Evolutionary conservation across 1,140 invertebrate species (phyloP).

Genomic region (Achroia grisella): DNA sequence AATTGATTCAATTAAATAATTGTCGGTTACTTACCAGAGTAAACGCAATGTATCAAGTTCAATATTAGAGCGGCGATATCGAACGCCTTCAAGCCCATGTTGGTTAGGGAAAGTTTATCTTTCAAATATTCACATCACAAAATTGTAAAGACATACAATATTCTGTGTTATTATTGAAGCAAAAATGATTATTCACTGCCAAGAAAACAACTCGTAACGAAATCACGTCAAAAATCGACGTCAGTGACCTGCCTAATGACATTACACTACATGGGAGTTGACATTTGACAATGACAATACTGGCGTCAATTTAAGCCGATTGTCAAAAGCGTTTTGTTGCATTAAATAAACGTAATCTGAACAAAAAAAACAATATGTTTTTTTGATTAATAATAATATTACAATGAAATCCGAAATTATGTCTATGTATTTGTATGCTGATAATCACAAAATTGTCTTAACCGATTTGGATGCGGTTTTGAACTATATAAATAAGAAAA

Average conservation of each 20-base stretch:
- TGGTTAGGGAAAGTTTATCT: conserved; percentile 13
- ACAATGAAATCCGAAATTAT: neutral
- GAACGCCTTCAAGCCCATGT: conserved; percentile 36
- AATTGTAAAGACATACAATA: conserved; percentile 17
- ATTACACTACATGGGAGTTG: no score
- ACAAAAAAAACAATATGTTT: neutral
- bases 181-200: conserved; percentile 19
- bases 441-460: no score
- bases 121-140: conserved; percentile 46
- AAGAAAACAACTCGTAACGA: conserved; percentile 19
- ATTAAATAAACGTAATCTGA: neutral
- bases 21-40: conserved; percentile 56
- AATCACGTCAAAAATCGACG: conserved; percentile 29
- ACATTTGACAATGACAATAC: no score
- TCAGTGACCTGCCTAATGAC: neutral
- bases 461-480: no score
- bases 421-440: no score
- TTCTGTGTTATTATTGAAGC: conserved; percentile 35
- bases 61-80: conserved; percentile 43
- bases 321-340: conserved; percentile 19
- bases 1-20: conserved; percentile 73
- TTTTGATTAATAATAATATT: no score
- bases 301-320: no score
- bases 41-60: conserved; percentile 41
- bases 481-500: no score